Evolutionary conservation across 2,113 vertebrate genomes (phyloP), one percentile per base, ranked within the genome.

Genomic region (Corydoras sp.): DNA sequence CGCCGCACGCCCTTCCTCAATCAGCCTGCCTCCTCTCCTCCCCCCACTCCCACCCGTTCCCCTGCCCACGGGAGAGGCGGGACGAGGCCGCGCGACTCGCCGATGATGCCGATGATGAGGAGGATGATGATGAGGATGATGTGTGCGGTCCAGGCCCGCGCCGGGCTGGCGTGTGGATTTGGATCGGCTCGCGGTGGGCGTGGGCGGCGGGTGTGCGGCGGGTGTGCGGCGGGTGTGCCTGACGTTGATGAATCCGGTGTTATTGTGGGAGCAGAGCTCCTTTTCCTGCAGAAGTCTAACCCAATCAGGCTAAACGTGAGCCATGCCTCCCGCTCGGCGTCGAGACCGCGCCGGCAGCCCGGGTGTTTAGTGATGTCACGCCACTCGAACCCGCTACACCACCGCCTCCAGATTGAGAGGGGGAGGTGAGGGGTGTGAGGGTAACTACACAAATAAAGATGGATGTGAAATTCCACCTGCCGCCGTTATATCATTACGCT

Each of bases 251-350:
- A 68, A 74, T 74, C 65, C 68, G 72, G 65, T 58, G 43, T 68
- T 74, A 74, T 74, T 67, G 65, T 74, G 72, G 72, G 72, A 68
- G 66, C 72, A 62, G 62, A 68, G 68, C 68, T 74, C 68, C 72
- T 68, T 73, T 73, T 50, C 65, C 58, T 56, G 72, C 64, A 49
- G 62, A 68, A 61, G 72, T 74, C 72, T 74, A 74, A 74, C 50
- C 65, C 62, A 74, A 68, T 68, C 72, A 74, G 65, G 50, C 50
- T 74, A 29, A 74, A 62, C 59, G 2, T 12, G 58, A 68, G 58
- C 65, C 58, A 61, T 51, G 71, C 62, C 62, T 72, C 62, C 56
- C 58, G 50, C 54, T 72, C 71, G 31, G 11, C 56, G 60, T 62
- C 68, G 72, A 56, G 13, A 1, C 35, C 7, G 48, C 49, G 2